phyloP scores from a whole-genome alignment of 1,140 invertebrate genomes.

The Meloidogyne floridensis region DNA sequence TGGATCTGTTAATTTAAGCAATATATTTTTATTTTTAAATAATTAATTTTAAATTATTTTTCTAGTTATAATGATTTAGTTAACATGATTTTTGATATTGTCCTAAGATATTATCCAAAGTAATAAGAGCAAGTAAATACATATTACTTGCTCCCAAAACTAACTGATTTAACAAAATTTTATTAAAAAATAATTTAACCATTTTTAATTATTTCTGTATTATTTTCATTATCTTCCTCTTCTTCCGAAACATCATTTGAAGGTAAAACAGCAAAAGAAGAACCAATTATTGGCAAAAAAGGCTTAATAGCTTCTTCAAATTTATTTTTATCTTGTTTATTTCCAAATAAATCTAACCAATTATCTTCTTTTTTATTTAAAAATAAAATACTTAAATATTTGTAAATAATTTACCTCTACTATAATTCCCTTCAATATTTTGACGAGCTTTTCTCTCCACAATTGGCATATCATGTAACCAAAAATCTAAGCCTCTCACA shows the following conservation, averaged over 20 bases:
- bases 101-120: too few species aligned
- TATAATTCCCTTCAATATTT: not conserved
- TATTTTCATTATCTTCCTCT: not conserved
- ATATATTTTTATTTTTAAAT: too few species aligned
- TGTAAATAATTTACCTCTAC: not conserved
- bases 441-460: constrained; percentile 21
- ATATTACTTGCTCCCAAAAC: too few species aligned
- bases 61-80: too few species aligned
- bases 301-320: not conserved
- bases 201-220: not conserved
- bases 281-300: not conserved
- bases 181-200: not conserved
- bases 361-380: not conserved
- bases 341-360: constrained; percentile 19
- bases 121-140: too few species aligned
- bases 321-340: constrained; percentile 6
- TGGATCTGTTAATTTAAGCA: not conserved
- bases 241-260: not conserved
- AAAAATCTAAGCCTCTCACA: constrained; percentile 22
- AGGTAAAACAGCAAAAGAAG: not conserved
- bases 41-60: too few species aligned
- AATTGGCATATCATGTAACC: constrained; percentile 28
- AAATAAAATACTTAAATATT: not conserved
- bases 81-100: too few species aligned
- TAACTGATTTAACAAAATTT: too few species aligned